Evolutionary conservation across 2,113 vertebrate genomes (phyloP).

Genomic region (Alexandromys fortis): DNA sequence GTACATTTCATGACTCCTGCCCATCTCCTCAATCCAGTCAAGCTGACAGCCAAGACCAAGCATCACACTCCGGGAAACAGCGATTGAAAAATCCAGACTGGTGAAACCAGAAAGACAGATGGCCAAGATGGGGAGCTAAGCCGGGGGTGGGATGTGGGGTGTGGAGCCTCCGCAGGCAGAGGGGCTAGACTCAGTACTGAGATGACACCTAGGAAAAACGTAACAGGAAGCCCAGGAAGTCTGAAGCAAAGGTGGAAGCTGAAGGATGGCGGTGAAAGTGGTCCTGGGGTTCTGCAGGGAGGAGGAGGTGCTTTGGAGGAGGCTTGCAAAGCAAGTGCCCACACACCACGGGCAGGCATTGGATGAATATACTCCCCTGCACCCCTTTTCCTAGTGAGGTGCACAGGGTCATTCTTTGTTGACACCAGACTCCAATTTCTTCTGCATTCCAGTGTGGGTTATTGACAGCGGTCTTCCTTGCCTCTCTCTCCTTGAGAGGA

Average conservation of each 20-base stretch:
- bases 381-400: neutral
- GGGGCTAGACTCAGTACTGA: neutral
- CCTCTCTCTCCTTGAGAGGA: neutral
- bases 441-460: neutral
- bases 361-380: neutral
- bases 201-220: neutral
- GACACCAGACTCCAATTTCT: neutral
- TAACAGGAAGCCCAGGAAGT: neutral
- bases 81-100: neutral
- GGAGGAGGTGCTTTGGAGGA: neutral
- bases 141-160: neutral
- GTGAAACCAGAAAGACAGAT: neutral
- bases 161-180: neutral
- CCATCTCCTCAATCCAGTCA: neutral
- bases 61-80: neutral
- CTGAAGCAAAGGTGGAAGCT: neutral
- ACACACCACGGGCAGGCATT: rapidly evolving
- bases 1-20: neutral
- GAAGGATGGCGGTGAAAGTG: too few relatives aligned
- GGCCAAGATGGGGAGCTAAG: neutral
- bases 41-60: neutral
- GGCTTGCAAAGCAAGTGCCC: neutral
- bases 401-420: neutral
- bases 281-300: too few relatives aligned
- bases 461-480: neutral